Evolutionary conservation across 2,888 invertebrate species (phyloP).

Genomic region (Sarcophaga caerulescens): DNA sequence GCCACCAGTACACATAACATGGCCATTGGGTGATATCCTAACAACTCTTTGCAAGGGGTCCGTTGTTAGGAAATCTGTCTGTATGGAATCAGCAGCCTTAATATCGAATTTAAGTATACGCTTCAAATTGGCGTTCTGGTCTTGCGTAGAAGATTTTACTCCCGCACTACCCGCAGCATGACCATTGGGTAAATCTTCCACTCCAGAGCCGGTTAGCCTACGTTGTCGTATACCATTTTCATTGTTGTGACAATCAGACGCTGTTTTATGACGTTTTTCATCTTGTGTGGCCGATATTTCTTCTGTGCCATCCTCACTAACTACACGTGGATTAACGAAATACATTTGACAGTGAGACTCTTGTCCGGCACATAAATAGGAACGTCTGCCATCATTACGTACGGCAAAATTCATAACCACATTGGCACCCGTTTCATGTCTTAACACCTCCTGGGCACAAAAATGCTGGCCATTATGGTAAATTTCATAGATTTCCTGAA

Average conservation of each 20-base stretch:
- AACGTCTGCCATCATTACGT: conserved; percentile 87
- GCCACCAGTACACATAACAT: conserved; percentile 94
- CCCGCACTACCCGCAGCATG: conserved; percentile 66
- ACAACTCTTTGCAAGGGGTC: conserved; percentile 95
- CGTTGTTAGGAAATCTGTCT: conserved; percentile 89
- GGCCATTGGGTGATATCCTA: conserved; percentile 88
- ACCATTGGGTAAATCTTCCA: conserved; percentile 78
- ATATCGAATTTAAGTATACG: conserved; percentile 87
- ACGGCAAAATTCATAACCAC: conserved; percentile 96
- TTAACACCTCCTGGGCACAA: conserved; percentile 92
- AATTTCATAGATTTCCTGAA: conserved; percentile 95
- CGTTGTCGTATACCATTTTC: conserved; percentile 78
- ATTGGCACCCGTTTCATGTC: conserved; percentile 93
- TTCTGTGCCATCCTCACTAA: conserved; percentile 81
- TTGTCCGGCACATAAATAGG: conserved; percentile 93
- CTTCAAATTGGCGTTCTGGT: conserved; percentile 80
- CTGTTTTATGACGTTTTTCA: conserved; percentile 70
- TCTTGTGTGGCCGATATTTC: conserved; percentile 67
- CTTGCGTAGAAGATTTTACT: conserved; percentile 62
- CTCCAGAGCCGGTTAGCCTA: conserved; percentile 72
- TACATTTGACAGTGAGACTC: conserved; percentile 95
- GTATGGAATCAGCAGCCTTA: conserved; percentile 89
- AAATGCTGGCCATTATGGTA: conserved; percentile 92
- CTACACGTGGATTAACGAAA: conserved; percentile 85
- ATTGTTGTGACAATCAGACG: conserved; percentile 73